Evolutionary conservation across 2,888 invertebrate species (phyloP), one percentile per base, ranked within the genome.

Genomic region (Stramonita haemastoma): DNA sequence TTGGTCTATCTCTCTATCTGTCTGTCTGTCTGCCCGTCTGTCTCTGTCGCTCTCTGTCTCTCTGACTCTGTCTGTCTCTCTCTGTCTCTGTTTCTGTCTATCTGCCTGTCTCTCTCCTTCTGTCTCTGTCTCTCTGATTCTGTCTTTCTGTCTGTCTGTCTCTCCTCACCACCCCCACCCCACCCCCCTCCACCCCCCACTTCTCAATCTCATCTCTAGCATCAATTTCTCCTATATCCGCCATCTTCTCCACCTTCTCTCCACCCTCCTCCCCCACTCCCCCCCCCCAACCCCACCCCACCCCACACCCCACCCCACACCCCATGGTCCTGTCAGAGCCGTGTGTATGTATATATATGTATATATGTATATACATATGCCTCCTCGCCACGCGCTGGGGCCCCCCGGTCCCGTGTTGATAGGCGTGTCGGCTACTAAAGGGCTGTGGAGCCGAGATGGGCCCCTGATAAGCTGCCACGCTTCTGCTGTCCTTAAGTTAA

Each of bases 341-440:
- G 46, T 46, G 46, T 46, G 46, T 46, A 46, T 46, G 46, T 46
- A 46, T 46, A 46, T 46, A 46, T 46, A 46, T 46, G 46, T 46
- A 46, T 46, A 46, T 46, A 46, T 46, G 46, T 46, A 46, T 46
- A 46, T 46, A 46, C 46, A 46, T n/a, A 6, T 60, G 57, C 60
- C 85, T 46, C 60, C 1, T 85, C 17, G 57, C 85, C 60, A 81
- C 88, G 79, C 79, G 29, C 17, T 29, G 29, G 22, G 70, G 36
- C 79, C 79, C 56, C 79, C 32, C 32, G 22, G 32, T 22, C 57
- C 83, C 34, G 88, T 88, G 88, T 88, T 88, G 88, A 88, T 88
- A 88, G 88, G 88, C 88, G 83, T 88, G 88, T 88, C 88, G 77
- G 57, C 88, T 29, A 83, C 88, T 88, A 88, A 88, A 88, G 81